Percentiles rank a stretch among this genome's conserved stretches.
phyloP scores from a whole-genome alignment of 2,888 invertebrate genomes.

The Piscicola geometra region DNA sequence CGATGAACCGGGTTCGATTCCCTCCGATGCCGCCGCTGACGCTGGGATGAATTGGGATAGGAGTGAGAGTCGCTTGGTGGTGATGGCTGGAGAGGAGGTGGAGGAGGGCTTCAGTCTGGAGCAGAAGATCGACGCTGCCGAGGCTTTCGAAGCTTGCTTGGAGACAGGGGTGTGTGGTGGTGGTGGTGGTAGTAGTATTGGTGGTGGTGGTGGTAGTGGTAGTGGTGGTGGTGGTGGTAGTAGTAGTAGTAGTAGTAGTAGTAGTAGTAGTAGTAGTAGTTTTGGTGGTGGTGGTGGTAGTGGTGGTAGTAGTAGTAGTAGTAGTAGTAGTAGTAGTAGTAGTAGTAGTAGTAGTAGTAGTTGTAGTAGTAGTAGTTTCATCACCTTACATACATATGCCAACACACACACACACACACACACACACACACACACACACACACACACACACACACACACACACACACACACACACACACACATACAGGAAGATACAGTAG shows the following conservation, averaged over 20 bases:
- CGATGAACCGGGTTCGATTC: too few species aligned
- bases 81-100: too few species aligned
- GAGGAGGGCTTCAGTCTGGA: too few species aligned
- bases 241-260: background rate
- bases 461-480: conserved; percentile 16
- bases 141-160: background rate
- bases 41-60: too few species aligned
- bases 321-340: background rate
- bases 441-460: conserved; percentile 22
- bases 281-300: too few species aligned
- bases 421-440: conserved; percentile 11
- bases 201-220: background rate
- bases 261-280: background rate
- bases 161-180: background rate
- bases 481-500: background rate
- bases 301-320: too few species aligned
- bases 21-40: too few species aligned
- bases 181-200: conserved; percentile 6
- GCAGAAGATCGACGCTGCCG: too few species aligned
- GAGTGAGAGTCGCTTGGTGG: too few species aligned
- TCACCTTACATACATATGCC: background rate
- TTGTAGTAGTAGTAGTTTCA: too few species aligned
- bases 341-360: too few species aligned
- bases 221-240: background rate
- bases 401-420: background rate